Evolutionary conservation across 2,113 vertebrate genomes (phyloP).

Genomic region (Podiceps cristatus): DNA sequence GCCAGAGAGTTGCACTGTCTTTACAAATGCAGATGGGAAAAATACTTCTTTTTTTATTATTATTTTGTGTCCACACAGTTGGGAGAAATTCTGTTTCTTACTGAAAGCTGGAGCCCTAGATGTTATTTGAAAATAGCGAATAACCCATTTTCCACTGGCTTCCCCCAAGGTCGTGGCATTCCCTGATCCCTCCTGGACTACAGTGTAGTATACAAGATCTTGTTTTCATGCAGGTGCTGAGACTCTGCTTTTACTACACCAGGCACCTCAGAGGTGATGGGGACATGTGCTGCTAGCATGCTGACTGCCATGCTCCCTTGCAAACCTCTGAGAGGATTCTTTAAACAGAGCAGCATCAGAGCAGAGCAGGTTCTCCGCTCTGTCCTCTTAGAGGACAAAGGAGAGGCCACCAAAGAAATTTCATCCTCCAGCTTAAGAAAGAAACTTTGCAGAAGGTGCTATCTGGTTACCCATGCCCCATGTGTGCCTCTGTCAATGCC

Average conservation of each 20-base stretch:
- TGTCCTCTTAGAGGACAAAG: background rate
- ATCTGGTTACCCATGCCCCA: background rate
- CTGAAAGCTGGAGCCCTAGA: background rate
- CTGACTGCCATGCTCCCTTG: background rate
- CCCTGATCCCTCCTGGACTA: background rate
- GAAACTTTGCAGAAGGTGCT: background rate
- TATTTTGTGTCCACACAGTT: background rate
- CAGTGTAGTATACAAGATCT: background rate
- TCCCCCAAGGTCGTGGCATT: background rate
- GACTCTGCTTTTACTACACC: background rate
- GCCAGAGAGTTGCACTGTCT: background rate
- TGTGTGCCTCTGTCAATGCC: background rate
- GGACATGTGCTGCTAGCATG: fast-evolving
- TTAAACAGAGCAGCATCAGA: background rate
- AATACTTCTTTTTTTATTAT: background rate
- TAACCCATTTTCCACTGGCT: background rate
- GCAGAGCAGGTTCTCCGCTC: background rate
- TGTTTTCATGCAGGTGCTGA: background rate
- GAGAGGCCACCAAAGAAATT: background rate
- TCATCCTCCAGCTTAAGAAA: background rate
- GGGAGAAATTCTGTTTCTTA: background rate
- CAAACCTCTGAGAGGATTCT: background rate
- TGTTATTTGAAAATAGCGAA: background rate
- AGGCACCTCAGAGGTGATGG: background rate
- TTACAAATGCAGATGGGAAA: background rate